Base-by-base conservation (phyloP, 2,888 invertebrate genomes). In the Phanerotoma sp. region DNA sequence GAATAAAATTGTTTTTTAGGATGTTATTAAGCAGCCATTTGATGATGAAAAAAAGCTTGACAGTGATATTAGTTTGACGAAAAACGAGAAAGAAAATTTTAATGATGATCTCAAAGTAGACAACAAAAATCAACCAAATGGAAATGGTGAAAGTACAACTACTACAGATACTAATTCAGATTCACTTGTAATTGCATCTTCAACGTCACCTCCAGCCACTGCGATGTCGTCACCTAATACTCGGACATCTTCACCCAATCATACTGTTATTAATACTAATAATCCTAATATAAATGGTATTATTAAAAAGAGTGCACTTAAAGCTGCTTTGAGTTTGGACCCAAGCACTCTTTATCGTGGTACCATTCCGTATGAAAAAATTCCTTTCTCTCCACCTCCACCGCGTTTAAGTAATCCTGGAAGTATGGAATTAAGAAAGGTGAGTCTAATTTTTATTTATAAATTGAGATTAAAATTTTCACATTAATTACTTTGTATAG, bases 261-360 rank as follows among this genome's bases (percentile, higher is more conserved):
- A 69, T 47, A 50, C 59, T 7, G 56, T 61, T 30, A 52, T 62
- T n/a, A 64, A 62, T 33, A 53, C 62, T 21, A 66, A 58, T 44
- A 66, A 66, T 38, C 6, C 32, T 35, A 72, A 72, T 40, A 66
- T 72, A 6, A 77, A 77, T 50, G 75, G 75, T 16, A 67, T 76
- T 41, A 54, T 72, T n/a, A 66, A 68, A 38, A 76, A 76, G 49
- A 75, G 62, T 54, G 70, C 74, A n/a, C 62, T 78, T 32, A 78
- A 77, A 61, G 77, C 76, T 3, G 74, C 77, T 1, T 68, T 79
- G 18, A 77, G 79, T 25, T 64, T 79, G 44, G 79, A 79, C 58
- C 74, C 78, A 0, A 74, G 75, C 40, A 68, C 75, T 0, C 64
- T 78, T 4, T 73, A 71, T 52, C 70, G 71, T 18, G 72, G 68